Evolutionary conservation across 2,888 invertebrate species (phyloP).

Genomic region (Brachyopa scutellaris): DNA sequence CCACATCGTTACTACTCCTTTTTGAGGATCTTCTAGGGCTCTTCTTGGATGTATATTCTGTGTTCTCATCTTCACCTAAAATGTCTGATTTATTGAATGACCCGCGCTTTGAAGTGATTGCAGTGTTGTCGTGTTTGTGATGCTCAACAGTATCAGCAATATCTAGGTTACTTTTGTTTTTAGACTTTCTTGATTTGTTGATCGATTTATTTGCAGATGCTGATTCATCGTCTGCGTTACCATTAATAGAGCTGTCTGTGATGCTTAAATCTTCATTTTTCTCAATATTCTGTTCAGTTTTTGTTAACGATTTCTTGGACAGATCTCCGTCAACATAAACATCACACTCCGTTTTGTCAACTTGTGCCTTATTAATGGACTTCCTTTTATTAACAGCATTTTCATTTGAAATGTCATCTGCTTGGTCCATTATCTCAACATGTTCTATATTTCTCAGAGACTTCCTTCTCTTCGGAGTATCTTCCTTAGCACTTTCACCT

Average conservation of each 20-base stretch:
- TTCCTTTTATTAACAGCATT: neutral
- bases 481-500: neutral
- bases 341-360: too few species aligned
- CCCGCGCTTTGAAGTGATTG: neutral
- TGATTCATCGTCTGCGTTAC: constrained; percentile 7
- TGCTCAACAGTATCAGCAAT: constrained; percentile 6
- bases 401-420: neutral
- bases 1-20: too few species aligned
- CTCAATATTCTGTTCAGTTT: neutral
- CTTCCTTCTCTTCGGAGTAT: neutral
- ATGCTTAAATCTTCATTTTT: neutral
- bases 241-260: too few species aligned
- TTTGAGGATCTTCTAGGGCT: too few species aligned
- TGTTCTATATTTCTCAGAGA: neutral
- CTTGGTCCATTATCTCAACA: neutral
- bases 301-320: neutral
- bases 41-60: neutral
- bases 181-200: neutral
- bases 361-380: neutral
- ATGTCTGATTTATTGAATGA: neutral
- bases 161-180: neutral
- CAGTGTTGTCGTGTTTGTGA: neutral
- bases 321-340: neutral
- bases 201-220: neutral
- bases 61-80: neutral